Evolutionary conservation across 2,888 invertebrate species (phyloP), one percentile per base, ranked within the genome.

Genomic region (Ennomos fuscantarius): DNA sequence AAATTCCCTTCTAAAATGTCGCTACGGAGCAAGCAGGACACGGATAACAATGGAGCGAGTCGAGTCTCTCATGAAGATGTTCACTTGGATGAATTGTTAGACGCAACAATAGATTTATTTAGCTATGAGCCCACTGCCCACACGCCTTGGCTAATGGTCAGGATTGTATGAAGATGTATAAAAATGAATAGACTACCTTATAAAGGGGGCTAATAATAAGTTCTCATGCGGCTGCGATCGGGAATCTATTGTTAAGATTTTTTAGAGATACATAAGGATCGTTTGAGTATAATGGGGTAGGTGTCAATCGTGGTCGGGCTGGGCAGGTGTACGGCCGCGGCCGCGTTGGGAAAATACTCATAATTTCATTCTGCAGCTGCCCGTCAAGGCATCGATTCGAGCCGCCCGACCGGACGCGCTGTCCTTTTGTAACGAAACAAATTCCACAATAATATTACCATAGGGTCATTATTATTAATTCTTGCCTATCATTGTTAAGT

Each of bases 301-400:
- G 91, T 91, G 91, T 92, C 90, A 89, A 87, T 88, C 89, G 87
- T 72, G 83, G 83, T 74, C 78, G 78, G 77, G 70, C 64, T 73
- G 78, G 87, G 90, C 90, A 90, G 91, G 91, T 90, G 91, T 79
- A 84, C 68, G 66, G 69, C 65, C 68, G 66, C 71, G 72, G 65
- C 59, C 75, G 72, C 61, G 71, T 53, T 73, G 81, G 78, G 81
- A 84, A 82, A 90, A 87, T 88, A 86, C 77, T 86, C 87, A 90
- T 92, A 91, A 90, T 91, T 90, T 86, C 77, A 84, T 81, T 86
- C 82, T 82, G 90, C 92, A 92, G 91, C 92, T 92, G 91, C 91
- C 89, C 78, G 88, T 86, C 88, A 83, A 85, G 72, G 79, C 84
- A 80, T 82, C 86, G 86, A 86, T 84, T 81, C 80, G 84, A 81